Base-by-base conservation (phyloP, 2,113 vertebrate genomes). In the Miniopterus natalensis region DNA sequence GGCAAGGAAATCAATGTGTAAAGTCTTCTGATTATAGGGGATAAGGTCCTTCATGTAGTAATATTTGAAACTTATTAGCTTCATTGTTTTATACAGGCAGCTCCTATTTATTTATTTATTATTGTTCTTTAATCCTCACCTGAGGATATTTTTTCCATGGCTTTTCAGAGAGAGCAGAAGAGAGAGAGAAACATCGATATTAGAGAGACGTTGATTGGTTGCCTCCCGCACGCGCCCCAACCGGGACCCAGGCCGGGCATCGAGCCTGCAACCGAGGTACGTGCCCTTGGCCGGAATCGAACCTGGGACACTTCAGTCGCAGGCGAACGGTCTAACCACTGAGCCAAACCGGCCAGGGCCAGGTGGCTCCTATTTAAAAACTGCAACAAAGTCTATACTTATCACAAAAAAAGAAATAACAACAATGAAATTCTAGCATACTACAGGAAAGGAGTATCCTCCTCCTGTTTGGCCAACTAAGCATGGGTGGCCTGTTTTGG, bases 21-120 rank as follows among this genome's bases (percentile, higher is more conserved):
- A 92, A 97, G 71, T 92, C 23, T 95, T 95, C 95, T 91, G 91
- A 42, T 89, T 57, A 80, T 27, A 87, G 89, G 59, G 74, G 1
- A 96, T 88, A 31, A 97, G 45, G 7, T 57, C 71, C 13, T 93
- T 95, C 49, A 49, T 66, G 8, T 79, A 40, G 70, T 70, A 49
- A 80, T 55, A 36, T 77, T 81, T 71, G 53, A 81, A 85, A 93
- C 27, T 36, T 4, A 21, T 95, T 45, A 42, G 42, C 55, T 84
- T 45, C 4, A 66, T 65, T 93, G 66, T 31, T 84, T 89, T 81
- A 77, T 51, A 65, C 21, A 20, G 20, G 8, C 4, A 78, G 55
- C 13, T 88, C 45, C 77, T 79, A 66, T 47, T 71, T 40, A 79
- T 36, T 36, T 36, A 36, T 36, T 36, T 36, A 36, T 36, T 36